phyloP scores from a whole-genome alignment of 2,888 invertebrate species.

The Itoplectis maculator region DNA sequence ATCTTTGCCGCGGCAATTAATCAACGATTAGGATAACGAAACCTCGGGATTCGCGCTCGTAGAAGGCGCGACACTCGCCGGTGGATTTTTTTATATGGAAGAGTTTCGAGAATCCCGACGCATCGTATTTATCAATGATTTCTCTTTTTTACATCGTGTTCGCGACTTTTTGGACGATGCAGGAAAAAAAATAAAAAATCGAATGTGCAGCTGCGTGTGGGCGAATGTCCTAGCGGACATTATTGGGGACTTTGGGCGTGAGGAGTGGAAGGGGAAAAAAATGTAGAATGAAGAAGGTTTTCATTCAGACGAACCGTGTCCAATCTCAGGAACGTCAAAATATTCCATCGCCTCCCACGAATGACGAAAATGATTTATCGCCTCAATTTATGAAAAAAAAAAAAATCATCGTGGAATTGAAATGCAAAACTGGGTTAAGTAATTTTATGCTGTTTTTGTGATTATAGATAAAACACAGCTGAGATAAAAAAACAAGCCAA shows the following conservation, averaged over 20 bases:
- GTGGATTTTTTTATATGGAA: constrained; percentile 4
- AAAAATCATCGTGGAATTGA: background rate
- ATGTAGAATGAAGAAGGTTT: constrained; percentile 3
- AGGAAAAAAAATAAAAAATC: background rate
- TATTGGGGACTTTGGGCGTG: background rate
- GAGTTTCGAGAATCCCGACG: constrained; percentile 56
- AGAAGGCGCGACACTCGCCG: background rate
- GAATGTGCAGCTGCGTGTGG: constrained; percentile 7
- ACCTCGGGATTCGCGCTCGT: constrained; percentile 37
- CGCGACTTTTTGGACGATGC: constrained; percentile 32
- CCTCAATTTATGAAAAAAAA: no score
- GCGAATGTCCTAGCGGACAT: background rate
- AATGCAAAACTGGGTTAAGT: background rate
- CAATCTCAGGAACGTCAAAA: constrained; percentile 19
- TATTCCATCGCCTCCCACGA: background rate
- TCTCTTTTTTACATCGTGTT: constrained; percentile 36
- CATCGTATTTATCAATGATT: constrained; percentile 35
- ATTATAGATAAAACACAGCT: no score
- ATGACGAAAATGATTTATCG: background rate
- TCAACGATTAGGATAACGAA: constrained; percentile 71
- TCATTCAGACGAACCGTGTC: background rate
- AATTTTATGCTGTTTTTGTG: no score
- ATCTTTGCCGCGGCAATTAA: constrained; percentile 64
- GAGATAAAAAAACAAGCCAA: constrained; percentile 13
- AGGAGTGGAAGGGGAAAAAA: background rate